Percentiles rank a stretch among this genome's conserved stretches.
phyloP scores from a whole-genome alignment of 2,113 vertebrate species.

The Penelope pileata region DNA sequence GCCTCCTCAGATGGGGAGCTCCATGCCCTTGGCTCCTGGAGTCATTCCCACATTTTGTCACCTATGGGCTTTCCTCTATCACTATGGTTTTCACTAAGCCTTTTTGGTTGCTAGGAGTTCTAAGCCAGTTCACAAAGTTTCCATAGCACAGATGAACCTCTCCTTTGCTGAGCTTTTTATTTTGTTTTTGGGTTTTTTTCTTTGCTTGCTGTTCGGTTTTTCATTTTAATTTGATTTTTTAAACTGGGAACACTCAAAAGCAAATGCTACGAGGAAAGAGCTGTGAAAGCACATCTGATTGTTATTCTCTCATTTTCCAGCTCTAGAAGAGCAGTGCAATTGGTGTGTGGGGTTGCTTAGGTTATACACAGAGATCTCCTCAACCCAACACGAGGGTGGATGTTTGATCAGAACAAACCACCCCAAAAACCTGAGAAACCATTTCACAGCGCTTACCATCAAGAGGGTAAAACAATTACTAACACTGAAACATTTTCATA shows the following conservation, averaged over 20 bases:
- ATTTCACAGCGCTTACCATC: not conserved
- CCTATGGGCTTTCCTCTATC: no score
- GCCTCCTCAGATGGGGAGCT: not conserved
- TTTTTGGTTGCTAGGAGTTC: not conserved
- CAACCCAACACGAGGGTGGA: not conserved
- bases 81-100: rapidly evolving
- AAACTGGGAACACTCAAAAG: not conserved
- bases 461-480: not conserved
- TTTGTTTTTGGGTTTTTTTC: not conserved
- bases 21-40: not conserved
- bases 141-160: no score
- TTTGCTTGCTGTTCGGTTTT: not conserved
- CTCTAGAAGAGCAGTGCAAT: not conserved
- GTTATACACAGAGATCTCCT: no score
- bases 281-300: not conserved
- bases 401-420: not conserved
- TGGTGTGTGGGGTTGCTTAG: no score
- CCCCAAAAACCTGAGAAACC: not conserved
- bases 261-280: not conserved
- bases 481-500: not conserved
- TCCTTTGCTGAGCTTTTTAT: no score
- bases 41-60: not conserved
- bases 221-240: not conserved
- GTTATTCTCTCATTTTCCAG: not conserved
- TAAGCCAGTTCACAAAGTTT: not conserved